A percentile compares a stretch with the other conserved stretches of the same genome.
Evolutionary conservation across 2,797 vertebrate genomes (phyloP).

Genomic region (Lophotriccus pileatus): DNA sequence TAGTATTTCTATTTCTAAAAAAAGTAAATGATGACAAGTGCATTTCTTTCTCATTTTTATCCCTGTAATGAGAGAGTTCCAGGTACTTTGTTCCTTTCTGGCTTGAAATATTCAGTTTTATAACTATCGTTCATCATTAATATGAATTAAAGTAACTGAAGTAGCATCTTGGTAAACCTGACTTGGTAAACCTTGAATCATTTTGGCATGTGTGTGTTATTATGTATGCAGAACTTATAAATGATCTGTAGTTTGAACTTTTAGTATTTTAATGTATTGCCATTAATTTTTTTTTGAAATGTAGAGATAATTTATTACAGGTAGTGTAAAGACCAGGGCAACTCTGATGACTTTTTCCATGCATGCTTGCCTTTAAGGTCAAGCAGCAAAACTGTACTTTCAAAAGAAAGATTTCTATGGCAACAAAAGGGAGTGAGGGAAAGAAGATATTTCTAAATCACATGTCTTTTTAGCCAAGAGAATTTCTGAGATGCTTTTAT

Average conservation of each 20-base stretch:
- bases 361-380: neutral
- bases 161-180: neutral
- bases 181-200: no score
- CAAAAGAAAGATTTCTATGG: constrained; percentile 39
- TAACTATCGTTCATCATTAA: neutral
- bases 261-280: neutral
- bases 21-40: neutral
- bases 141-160: neutral
- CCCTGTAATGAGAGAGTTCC: neutral
- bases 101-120: neutral
- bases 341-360: neutral
- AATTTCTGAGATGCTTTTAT: neutral
- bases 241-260: neutral
- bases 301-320: neutral
- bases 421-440: neutral
- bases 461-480: neutral
- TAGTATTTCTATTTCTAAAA: neutral
- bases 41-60: neutral
- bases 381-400: neutral
- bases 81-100: neutral
- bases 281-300: neutral
- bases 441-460: neutral
- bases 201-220: neutral
- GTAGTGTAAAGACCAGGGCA: neutral
- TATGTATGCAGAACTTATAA: neutral